Conservation (phyloP, 2,113 vertebrate genomes). For the Panthera leo region DNA sequence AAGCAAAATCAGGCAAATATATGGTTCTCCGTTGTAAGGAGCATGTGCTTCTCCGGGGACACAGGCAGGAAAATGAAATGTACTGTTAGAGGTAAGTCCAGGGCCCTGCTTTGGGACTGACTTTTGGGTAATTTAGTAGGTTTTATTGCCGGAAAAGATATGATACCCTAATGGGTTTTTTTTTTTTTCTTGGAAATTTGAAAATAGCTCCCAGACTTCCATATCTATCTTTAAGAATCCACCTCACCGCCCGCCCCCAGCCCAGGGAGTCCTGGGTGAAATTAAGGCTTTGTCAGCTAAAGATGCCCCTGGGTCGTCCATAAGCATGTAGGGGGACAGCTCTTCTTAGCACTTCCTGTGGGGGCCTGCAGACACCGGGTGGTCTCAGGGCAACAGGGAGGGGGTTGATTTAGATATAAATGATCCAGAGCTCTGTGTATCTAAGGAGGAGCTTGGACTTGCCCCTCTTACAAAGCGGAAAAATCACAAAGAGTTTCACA, state of each 20-base stretch:
- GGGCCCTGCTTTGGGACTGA: background rate
- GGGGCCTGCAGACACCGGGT: background rate
- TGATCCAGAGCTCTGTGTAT: background rate
- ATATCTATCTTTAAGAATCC: background rate
- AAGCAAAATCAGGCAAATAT: background rate
- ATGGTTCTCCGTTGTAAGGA: background rate
- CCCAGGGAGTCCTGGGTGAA: background rate
- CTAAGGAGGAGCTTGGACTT: background rate
- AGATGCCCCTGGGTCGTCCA: background rate
- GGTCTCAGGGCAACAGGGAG: background rate
- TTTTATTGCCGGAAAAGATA: background rate
- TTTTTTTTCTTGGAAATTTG: background rate
- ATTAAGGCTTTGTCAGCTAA: background rate
- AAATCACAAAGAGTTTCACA: background rate
- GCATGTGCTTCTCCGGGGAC: background rate
- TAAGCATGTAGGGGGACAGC: fast-evolving
- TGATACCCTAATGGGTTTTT: background rate
- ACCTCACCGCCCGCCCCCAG: background rate
- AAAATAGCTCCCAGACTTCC: background rate
- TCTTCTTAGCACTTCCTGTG: background rate
- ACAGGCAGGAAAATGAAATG: background rate
- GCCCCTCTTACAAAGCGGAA: background rate
- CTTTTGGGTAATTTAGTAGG: background rate
- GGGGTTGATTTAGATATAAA: background rate
- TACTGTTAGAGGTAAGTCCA: background rate